Base-by-base conservation (phyloP, 2,113 vertebrate species). In the Megalops atlanticus region DNA sequence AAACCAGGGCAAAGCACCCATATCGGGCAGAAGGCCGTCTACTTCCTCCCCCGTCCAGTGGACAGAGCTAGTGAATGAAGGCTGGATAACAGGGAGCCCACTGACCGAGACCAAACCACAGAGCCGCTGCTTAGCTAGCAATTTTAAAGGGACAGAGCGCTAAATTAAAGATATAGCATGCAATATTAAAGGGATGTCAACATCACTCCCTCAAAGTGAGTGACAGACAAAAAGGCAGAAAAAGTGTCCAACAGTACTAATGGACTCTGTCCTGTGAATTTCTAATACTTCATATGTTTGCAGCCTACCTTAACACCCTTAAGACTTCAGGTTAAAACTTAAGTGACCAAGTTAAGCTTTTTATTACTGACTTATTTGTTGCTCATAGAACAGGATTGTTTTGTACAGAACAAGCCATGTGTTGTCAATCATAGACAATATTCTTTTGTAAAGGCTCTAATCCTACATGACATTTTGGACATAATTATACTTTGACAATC, bases 11-110 rank as follows among this genome's bases (percentile, higher is more conserved):
- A 96, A 0, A 95, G 93, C 86, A 99, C 97, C 85, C 95, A 96
- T 90, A 94, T 94, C 0, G 96, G 97, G 81, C 98, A 98, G 92
- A 97, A 98, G 86, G 97, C 97, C 0, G 89, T 99, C 84, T 95
- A 97, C 82, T 99, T 99, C 82, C 95, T 99, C 36, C 97, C 97
- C 0, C 91, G 97, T 78, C 92, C 92, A 0, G 90, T 96, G 70
- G 90, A 92, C 0, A 85, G 91, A 0, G 88, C 70, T 12, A 39
- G 27, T 31, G 82, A 91, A 73, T 91, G 79, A 90, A 10, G 0
- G 11, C 58, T 31, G n/a, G 10, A 31, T 64, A 54, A 24, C 16
- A 54, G 49, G 49, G 18, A 6, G 18, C 49, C 18, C 18, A 2
- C 16, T 24, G 49, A 21, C 49, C 24, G 49, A 64, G 58, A 5